A percentile compares a stretch with the other conserved stretches of the same genome.
Evolutionary conservation across 2,888 invertebrate genomes (phyloP).

Genomic region (Tenthredo amoena): DNA sequence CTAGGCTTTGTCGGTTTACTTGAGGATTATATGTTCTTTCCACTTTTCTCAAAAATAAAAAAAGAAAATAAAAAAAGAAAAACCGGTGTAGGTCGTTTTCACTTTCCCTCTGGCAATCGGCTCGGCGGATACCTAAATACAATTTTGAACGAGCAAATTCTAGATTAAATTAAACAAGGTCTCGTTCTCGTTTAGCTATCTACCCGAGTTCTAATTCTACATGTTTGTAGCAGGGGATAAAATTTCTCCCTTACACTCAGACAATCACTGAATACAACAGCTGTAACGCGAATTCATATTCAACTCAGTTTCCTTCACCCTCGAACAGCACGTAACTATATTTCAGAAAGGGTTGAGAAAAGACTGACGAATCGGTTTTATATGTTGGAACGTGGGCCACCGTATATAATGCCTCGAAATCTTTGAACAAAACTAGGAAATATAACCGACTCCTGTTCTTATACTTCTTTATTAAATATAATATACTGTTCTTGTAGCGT

Average conservation of each 20-base stretch:
- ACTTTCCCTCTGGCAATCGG: not conserved
- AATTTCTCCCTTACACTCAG: not conserved
- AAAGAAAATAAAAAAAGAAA: not conserved
- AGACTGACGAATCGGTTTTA: not conserved
- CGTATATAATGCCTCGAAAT: not conserved
- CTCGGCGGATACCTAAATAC: not conserved
- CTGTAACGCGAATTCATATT: not conserved
- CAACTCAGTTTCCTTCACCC: no score
- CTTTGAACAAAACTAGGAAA: not conserved
- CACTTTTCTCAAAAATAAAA: not conserved
- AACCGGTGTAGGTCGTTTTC: not conserved
- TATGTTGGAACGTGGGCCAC: not conserved
- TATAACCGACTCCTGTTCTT: not conserved
- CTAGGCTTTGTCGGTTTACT: conserved; percentile 13
- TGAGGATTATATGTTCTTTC: conserved; percentile 16
- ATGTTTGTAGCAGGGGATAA: not conserved
- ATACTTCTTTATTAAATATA: not conserved
- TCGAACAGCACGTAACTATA: no score
- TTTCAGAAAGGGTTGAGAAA: not conserved
- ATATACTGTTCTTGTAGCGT: not conserved
- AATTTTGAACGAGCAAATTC: not conserved
- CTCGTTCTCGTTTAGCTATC: not conserved
- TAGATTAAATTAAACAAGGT: conserved; percentile 18
- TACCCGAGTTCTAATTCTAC: not conserved
- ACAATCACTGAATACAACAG: not conserved